Percentiles rank a stretch among this genome's conserved stretches.
Conservation (phyloP, 1,140 invertebrate genomes). For the Drosophila bocqueti region DNA sequence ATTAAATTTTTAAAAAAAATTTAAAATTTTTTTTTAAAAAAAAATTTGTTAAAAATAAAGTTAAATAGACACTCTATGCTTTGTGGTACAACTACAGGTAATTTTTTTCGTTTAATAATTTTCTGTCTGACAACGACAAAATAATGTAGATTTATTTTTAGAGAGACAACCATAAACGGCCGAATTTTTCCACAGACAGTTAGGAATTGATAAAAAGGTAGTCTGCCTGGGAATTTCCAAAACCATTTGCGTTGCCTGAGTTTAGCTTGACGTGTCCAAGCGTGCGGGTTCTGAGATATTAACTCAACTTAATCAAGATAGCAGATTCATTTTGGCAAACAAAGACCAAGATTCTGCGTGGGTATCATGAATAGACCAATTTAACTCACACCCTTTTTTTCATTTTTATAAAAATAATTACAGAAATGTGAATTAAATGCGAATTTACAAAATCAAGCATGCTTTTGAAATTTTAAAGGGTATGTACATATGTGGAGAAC, state of each 20-base stretch:
- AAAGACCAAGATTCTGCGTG: background rate
- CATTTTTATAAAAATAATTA: background rate
- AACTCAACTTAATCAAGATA: conserved; percentile 6
- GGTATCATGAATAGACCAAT: too few relatives aligned
- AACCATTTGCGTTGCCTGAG: conserved; percentile 4
- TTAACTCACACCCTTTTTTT: too few relatives aligned
- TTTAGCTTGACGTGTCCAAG: background rate
- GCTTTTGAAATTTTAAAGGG: background rate
- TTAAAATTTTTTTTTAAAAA: background rate
- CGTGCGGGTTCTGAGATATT: background rate
- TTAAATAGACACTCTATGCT: too few relatives aligned
- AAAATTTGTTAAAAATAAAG: too few relatives aligned
- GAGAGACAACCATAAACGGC: conserved; percentile 10
- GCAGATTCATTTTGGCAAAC: conserved; percentile 9
- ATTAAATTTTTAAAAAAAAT: too few relatives aligned
- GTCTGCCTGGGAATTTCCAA: conserved; percentile 14
- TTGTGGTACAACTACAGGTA: background rate
- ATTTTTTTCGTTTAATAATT: background rate
- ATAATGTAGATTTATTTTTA: conserved; percentile 24
- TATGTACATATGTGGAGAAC: background rate
- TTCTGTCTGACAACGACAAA: background rate
- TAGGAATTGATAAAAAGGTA: conserved; percentile 19
- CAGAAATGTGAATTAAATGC: background rate
- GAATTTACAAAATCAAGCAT: background rate
- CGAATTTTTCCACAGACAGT: conserved; percentile 29